Base-by-base conservation (phyloP, 1,140 invertebrate species). In the Penaeus indicus region DNA sequence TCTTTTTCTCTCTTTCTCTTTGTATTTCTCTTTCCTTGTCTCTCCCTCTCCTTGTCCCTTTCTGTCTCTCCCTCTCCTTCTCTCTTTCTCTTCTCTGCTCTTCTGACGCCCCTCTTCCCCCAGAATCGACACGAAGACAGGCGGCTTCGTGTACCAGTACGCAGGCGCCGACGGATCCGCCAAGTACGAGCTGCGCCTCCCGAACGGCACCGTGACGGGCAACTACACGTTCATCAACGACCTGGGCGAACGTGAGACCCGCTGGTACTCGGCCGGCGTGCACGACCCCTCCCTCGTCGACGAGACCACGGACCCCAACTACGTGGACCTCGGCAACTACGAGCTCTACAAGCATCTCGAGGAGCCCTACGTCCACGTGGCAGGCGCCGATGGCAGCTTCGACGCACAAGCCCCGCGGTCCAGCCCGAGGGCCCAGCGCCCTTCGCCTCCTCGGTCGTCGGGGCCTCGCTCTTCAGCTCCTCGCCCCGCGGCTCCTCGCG, bases 191-290 rank as follows among this genome's bases (percentile, higher is more conserved):
- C n/a, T 83, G 42, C 86, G 86, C 22, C 82, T 38, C 80, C 80
- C 86, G 0, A 88, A 88, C 64, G 86, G 86, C n/a, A 88, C 79
- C 0, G 86, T 88, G 42, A 32, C 62, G 0, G 86, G 86, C 16
- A 88, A 88, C 86, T 88, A 80, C 86, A 72, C 63, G 78, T 88
- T 88, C 79, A 61, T 88, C 22, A 88, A 88, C 64, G 86, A 88
- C 11, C 79, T 82, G 7, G 86, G 86, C 11, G 79, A 88, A 54
- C 62, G 27, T 22, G 86, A 88, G 64, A 83, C 86, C 18, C 86
- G 86, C 18, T 13, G 18, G 2, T 88, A 88, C 86, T 54, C 63
- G 21, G 79, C 79, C 22, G 86, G 86, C 25, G 79, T 81, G 18
- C 79, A 18, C n/a, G 79, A 81, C 54, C 38, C 38, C 18, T 13